Evolutionary conservation across 2,888 invertebrate genomes (phyloP), one percentile per base, ranked within the genome.

Genomic region (Heliconius ethilla): DNA sequence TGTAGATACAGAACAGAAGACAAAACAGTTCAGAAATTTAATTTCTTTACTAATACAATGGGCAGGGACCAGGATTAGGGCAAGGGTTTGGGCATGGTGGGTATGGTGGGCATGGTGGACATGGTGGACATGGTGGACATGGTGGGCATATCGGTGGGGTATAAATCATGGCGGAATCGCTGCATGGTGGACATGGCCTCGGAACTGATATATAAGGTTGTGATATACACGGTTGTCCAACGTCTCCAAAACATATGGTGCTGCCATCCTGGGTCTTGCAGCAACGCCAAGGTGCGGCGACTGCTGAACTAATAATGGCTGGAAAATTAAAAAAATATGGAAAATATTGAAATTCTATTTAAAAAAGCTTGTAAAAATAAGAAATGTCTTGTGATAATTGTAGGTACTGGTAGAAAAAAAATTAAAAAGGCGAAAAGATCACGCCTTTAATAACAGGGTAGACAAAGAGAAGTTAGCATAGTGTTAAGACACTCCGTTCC

Each of bases 251-350:
- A 86, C 89, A 90, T 13, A 91, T 82, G 0, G 87, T 89, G 55
- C 87, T 85, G 0, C 89, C 89, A n/a, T 88, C 88, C 7, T 84
- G 82, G 0, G 86, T 85, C 25, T 83, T 85, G 81, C 82, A 84
- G 81, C 91, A 90, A 0, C 89, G 86, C 91, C 91, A 91, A 0
- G 91, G 91, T 0, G 91, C 91, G 0, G 91, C 92, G 0, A 86
- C 79, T 0, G 86, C 87, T 65, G 82, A 83, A 82, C 87, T 82
- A 81, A 91, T 82, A n/a, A 91, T 81, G 65, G 89, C 92, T 91
- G 81, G 33, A 22, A 51, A 51, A 18, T 18, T 9, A 3, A 7
- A 51, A 51, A 7, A 51, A 51, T 51, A 22, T 22, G 51, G 22
- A 51, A 51, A 51, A 18, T 22, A 22, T 9, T 6, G 18, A 7